Evolutionary conservation across 2,888 invertebrate genomes (phyloP).

Genomic region (Physocephala rufipes): DNA sequence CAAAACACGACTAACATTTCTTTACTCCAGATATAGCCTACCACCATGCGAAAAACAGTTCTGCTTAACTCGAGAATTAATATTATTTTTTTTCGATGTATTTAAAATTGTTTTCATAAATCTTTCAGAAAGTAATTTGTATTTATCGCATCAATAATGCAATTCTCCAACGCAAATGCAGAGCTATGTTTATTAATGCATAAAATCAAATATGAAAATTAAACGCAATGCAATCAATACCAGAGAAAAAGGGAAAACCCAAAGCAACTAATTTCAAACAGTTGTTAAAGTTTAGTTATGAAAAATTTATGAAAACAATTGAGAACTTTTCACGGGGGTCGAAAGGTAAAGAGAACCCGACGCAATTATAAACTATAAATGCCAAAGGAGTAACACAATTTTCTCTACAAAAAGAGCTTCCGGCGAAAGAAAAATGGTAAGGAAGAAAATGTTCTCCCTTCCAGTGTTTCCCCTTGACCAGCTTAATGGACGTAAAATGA

Average conservation of each 20-base stretch:
- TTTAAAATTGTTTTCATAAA: no score
- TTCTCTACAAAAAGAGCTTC: neutral
- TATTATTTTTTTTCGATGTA: no score
- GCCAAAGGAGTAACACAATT: neutral
- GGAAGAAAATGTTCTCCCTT: no score
- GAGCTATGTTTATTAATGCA: no score
- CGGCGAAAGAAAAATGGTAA: neutral
- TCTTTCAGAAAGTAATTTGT: no score
- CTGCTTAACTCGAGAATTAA: no score
- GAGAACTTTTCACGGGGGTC: neutral
- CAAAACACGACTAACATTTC: neutral
- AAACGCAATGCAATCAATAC: neutral
- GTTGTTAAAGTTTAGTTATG: neutral
- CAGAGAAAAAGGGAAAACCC: neutral
- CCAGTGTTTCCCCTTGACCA: no score
- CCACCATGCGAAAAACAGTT: no score
- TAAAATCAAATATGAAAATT: neutral
- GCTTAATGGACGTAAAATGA: neutral
- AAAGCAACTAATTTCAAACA: neutral
- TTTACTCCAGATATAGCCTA: neutral
- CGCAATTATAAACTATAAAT: neutral
- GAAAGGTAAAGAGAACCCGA: neutral
- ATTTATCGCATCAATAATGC: no score
- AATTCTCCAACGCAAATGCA: no score
- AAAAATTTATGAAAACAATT: slow-evolving; percentile 21